These are phyloP conservation scores for Gerosis bhagava DNA, from an alignment of 2,888 invertebrate genomes.

Conservation along the genomic window DNA sequence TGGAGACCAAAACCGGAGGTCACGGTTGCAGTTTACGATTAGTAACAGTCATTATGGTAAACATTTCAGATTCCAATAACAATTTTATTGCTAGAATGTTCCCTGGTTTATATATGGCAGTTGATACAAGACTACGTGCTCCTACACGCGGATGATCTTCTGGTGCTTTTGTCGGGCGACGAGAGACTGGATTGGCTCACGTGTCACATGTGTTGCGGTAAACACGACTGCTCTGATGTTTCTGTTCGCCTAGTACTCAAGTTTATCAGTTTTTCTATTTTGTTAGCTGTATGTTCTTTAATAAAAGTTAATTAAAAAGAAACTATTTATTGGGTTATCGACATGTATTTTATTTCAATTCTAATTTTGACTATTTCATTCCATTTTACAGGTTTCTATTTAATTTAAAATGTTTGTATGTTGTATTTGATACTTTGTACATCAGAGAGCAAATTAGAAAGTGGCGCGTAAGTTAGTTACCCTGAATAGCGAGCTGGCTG, in stretches of 20 bases:
- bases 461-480: too few species aligned
- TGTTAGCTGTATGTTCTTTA: constrained; percentile 41
- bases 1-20: too few species aligned
- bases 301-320: constrained; percentile 3
- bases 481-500: too few species aligned
- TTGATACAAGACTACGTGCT: constrained; percentile 44
- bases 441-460: too few species aligned
- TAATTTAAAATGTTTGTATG: too few species aligned
- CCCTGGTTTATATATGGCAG: constrained; percentile 48
- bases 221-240: constrained; percentile 42
- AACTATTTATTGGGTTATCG: too few species aligned
- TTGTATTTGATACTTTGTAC: too few species aligned
- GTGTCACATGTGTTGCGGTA: constrained; percentile 51
- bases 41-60: too few species aligned
- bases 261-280: constrained; percentile 42
- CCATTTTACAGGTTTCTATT: too few species aligned
- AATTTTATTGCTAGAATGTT: constrained; percentile 47
- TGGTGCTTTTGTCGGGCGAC: constrained; percentile 45
- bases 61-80: constrained; percentile 48
- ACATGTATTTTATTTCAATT: too few species aligned
- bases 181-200: constrained; percentile 48
- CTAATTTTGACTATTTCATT: too few species aligned
- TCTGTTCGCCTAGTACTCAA: constrained; percentile 48
- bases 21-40: too few species aligned
- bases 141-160: constrained; percentile 48